Conservation (phyloP, 1,140 invertebrate genomes). For the Drosophila ananassae region DNA sequence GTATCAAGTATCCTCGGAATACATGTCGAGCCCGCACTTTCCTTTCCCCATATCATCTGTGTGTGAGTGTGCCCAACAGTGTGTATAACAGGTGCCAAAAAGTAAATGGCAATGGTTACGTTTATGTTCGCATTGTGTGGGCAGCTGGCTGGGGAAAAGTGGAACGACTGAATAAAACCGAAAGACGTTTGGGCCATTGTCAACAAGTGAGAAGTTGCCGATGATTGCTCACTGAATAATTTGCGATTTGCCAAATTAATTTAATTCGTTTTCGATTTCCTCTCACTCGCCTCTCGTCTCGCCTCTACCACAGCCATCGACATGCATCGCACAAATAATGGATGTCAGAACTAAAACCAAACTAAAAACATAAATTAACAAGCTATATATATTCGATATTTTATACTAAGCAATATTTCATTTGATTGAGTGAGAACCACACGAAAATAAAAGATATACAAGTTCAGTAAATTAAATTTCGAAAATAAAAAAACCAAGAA, state of each 20-base stretch:
- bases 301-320: constrained; percentile 19
- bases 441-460: constrained; percentile 18
- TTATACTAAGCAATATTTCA: constrained; percentile 74
- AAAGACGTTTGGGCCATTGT: constrained; percentile 58
- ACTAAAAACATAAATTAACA: constrained; percentile 19
- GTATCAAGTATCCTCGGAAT: constrained; percentile 46
- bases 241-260: constrained; percentile 23
- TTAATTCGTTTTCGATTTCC: constrained; percentile 13
- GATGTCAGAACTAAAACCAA: constrained; percentile 52
- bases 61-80: constrained; percentile 22
- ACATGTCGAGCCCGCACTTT: constrained; percentile 27
- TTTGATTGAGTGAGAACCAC: constrained; percentile 66
- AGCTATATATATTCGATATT: constrained; percentile 32
- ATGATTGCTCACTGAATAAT: constrained; percentile 43
- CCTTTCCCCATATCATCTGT: neutral
- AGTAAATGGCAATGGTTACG: constrained; percentile 61
- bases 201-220: constrained; percentile 62
- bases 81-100: constrained; percentile 73
- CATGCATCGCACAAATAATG: constrained; percentile 44
- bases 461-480: constrained; percentile 17
- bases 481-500: constrained; percentile 15
- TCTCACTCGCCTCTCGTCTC: neutral
- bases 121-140: constrained; percentile 65
- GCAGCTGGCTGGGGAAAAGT: constrained; percentile 15
- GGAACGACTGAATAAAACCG: constrained; percentile 44